Evolutionary conservation across 92 coral and sea anemone genomes (phyloP), one percentile per base, ranked within the genome.

Genomic region (Anthopleura xanthogrammica): DNA sequence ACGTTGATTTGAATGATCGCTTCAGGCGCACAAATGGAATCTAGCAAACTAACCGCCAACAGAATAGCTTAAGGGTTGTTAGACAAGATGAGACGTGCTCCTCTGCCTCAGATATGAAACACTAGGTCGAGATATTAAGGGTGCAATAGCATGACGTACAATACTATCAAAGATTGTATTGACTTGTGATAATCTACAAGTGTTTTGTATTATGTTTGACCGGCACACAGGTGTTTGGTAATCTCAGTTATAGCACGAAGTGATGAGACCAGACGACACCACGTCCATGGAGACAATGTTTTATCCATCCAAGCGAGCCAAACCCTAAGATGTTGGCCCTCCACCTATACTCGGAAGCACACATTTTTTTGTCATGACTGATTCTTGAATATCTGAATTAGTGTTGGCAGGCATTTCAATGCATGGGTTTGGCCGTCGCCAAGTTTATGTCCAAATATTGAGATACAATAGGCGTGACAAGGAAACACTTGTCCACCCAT

Each of bases 391-490:
- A 5, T n/a, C 11, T 19, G 72, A 23, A 20, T 65, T 23, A 9
- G 22, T 65, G 7, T 36, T 68, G 74, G 42, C 74, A 68, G 16
- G 74, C 5, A 36, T 36, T 36, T 29, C 36, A 68, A 29, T 68
- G 2, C 16, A 68, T 11, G 17, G 74, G 74, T 68, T 68, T 68
- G 36, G 20, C 12, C 43, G 83, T 36, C 84, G 84, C 84, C 84
- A 68, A 68, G 42, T 68, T 23, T 68, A 68, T 68, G 74, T 36
- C 42, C 74, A 68, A 68, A 68, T 36, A 12, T 11, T 36, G 42
- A 36, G 74, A 77, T 75, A 77, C 60, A 77, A 77, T 77, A 50
- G 80, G 60, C 19, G 80, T 77, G 58, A 52, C 64, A 16, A 41
- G 83, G 76, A 62, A 60, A 22, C 58, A 50, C 23, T 36, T 68